phyloP scores from a whole-genome alignment of 2,797 vertebrate species.

The Phylloscopus collybita region DNA sequence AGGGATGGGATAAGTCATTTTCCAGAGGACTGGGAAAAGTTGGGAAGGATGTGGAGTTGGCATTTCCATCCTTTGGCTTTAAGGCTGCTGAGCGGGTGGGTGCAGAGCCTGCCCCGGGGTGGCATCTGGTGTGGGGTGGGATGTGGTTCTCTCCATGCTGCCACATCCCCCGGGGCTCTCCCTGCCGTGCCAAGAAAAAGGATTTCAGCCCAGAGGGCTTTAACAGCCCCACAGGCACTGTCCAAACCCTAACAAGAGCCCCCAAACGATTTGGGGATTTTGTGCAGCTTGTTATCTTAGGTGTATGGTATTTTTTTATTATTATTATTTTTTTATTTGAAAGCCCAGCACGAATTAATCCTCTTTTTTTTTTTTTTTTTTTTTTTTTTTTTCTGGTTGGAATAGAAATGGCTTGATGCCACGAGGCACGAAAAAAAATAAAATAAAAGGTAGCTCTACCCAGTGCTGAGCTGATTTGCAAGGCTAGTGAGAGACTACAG shows the following conservation, averaged over 20 bases:
- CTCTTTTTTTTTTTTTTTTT: neutral
- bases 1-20: rapidly evolving
- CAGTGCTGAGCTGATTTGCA: constrained; percentile 76
- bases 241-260: neutral
- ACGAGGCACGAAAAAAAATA: neutral
- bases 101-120: neutral
- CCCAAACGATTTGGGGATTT: constrained; percentile 1
- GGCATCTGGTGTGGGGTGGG: rapidly evolving
- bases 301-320: neutral
- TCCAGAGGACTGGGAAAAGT: rapidly evolving
- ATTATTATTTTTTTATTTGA: neutral
- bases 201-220: neutral
- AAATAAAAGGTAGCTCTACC: constrained; percentile 59
- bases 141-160: neutral
- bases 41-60: too few species aligned
- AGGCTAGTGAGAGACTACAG: constrained; percentile 68
- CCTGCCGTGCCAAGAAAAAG: too few species aligned
- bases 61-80: neutral
- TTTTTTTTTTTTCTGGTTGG: neutral
- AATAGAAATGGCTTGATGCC: constrained; percentile 68
- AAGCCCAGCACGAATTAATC: constrained; percentile 59
- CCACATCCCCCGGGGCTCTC: neutral
- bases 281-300: constrained; percentile 58
- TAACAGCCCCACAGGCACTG: neutral
- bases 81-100: neutral